phyloP scores from a whole-genome alignment of 2,113 vertebrate genomes.

The Trogon melanurus region DNA sequence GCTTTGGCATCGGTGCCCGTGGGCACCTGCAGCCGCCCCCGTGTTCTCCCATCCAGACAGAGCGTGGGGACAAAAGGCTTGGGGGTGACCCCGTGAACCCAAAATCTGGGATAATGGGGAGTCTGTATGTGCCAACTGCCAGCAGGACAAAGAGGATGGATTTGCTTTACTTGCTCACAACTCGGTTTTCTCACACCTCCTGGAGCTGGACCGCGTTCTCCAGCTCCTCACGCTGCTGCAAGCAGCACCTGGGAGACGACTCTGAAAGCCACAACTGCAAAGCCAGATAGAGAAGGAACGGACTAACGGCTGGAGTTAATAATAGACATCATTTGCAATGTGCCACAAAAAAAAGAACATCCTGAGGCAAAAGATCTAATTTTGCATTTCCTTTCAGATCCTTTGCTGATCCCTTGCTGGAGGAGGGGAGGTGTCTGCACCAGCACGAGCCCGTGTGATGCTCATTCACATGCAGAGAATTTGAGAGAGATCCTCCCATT shows the following conservation, averaged over 20 bases:
- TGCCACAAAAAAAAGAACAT: neutral
- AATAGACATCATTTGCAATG: constrained; percentile 1
- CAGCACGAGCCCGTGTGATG: neutral
- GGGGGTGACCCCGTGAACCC: neutral
- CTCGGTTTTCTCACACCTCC: neutral
- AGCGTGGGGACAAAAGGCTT: neutral
- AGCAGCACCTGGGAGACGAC: neutral
- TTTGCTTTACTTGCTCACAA: neutral
- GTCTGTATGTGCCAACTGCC: accelerated
- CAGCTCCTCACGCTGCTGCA: neutral
- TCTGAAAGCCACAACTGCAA: neutral
- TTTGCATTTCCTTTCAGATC: constrained; percentile 17
- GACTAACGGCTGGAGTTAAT: neutral
- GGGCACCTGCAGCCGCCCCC: neutral
- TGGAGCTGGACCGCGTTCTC: neutral
- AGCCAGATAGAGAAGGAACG: neutral
- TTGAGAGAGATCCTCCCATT: constrained; percentile 37
- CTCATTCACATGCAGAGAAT: constrained; percentile 46
- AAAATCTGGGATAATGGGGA: neutral
- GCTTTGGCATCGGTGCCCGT: too few relatives aligned
- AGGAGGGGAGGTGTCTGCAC: neutral
- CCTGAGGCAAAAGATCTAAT: constrained; percentile 5
- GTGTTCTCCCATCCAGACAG: neutral
- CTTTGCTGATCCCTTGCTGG: neutral
- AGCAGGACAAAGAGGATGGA: neutral